Percentiles rank a stretch among this genome's conserved stretches.
phyloP scores from a whole-genome alignment of 2,888 invertebrate species.

The Torymus tubicola region DNA sequence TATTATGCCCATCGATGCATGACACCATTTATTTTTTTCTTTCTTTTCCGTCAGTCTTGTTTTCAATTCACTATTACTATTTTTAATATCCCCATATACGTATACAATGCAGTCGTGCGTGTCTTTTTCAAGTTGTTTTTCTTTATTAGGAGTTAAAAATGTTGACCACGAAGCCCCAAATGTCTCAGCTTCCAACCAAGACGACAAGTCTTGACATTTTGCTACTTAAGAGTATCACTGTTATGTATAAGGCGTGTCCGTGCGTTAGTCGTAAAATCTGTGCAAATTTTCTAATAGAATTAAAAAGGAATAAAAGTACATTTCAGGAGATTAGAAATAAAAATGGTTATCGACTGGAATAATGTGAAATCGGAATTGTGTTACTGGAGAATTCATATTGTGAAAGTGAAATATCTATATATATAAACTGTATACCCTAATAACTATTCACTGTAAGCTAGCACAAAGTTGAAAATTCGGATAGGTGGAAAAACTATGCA shows the following conservation, averaged over 20 bases:
- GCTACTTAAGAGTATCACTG: not conserved
- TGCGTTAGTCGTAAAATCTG: constrained; percentile 49
- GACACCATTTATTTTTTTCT: constrained; percentile 15
- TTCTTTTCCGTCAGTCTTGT: constrained; percentile 27
- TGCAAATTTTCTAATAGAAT: constrained; percentile 39
- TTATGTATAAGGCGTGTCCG: constrained; percentile 29
- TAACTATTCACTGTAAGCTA: too few species aligned
- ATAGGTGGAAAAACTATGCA: too few species aligned
- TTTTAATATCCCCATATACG: constrained; percentile 37
- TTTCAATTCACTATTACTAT: constrained; percentile 22
- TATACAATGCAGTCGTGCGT: constrained; percentile 44
- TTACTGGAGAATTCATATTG: not conserved
- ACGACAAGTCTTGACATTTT: constrained; percentile 9
- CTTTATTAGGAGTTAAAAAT: not conserved
- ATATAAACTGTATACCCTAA: too few species aligned
- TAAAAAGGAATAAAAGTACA: constrained; percentile 30
- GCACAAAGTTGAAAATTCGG: too few species aligned
- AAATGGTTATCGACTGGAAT: constrained; percentile 47
- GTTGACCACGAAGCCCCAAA: constrained; percentile 41
- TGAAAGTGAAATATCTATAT: not conserved
- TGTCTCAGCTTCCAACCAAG: constrained; percentile 23
- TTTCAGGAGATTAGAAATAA: constrained; percentile 25
- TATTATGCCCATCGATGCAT: constrained; percentile 46
- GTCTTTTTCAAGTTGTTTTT: constrained; percentile 19
- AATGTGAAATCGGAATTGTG: constrained; percentile 18